Evolutionary conservation across 1,140 invertebrate genomes (phyloP).

Genomic region (Drosophila pandora): DNA sequence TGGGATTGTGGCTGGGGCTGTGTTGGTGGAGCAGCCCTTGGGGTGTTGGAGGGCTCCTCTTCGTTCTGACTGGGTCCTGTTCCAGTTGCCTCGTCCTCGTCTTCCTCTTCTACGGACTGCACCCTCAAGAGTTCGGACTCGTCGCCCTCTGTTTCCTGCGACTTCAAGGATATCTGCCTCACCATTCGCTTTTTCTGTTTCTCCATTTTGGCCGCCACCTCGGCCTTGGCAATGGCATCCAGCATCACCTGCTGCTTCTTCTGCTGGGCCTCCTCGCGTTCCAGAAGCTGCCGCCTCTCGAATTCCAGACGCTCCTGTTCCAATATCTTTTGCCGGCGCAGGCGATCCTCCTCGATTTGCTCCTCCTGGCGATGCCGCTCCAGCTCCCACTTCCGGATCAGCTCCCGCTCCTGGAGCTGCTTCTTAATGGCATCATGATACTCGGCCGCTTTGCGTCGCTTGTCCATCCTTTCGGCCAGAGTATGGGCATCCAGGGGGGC

Average conservation of each 20-base stretch:
- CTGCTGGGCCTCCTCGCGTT: slow-evolving; percentile 85
- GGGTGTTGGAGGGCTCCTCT: slow-evolving; percentile 12
- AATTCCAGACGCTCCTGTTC: slow-evolving; percentile 85
- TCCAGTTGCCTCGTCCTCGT: not conserved
- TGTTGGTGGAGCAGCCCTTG: slow-evolving; percentile 20
- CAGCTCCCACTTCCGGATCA: slow-evolving; percentile 86
- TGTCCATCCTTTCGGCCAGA: slow-evolving; percentile 86
- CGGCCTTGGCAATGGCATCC: slow-evolving; percentile 85
- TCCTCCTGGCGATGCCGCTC: slow-evolving; percentile 86
- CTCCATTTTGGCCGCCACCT: slow-evolving; percentile 84
- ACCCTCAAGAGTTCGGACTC: slow-evolving; percentile 48
- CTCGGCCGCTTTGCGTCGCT: slow-evolving; percentile 87
- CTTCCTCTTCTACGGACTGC: slow-evolving; percentile 60
- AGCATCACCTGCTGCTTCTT: slow-evolving; percentile 85
- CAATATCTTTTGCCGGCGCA: slow-evolving; percentile 85
- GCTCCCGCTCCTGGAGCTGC: slow-evolving; percentile 88
- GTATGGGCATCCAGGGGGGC: slow-evolving; percentile 86
- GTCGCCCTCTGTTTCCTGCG: slow-evolving; percentile 12
- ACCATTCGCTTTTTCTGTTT: slow-evolving; percentile 82
- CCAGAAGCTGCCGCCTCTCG: slow-evolving; percentile 84
- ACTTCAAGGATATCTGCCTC: slow-evolving; percentile 14
- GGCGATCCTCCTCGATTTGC: slow-evolving; percentile 86
- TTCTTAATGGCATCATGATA: slow-evolving; percentile 88
- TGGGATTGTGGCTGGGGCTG: not conserved
- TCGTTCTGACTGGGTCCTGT: not conserved